Percentiles rank a stretch among this genome's conserved stretches.
These are phyloP conservation scores for Pipra filicauda DNA, from an alignment of 2,113 vertebrate genomes.

Conservation along the genomic window DNA sequence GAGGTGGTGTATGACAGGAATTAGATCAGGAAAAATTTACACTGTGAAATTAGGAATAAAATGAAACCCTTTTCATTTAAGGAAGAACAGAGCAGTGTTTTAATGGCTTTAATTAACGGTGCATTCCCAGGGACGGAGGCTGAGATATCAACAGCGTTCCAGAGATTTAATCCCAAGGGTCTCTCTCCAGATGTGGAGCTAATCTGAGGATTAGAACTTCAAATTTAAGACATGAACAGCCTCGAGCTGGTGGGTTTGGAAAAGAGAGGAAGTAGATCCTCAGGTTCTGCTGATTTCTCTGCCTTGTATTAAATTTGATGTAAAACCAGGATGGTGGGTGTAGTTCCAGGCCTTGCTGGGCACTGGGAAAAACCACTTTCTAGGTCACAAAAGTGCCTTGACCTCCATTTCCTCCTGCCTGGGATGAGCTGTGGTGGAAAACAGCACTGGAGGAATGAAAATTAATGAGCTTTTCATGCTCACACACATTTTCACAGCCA, in stretches of 20 bases:
- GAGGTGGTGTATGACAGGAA: neutral
- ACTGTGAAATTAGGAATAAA: neutral
- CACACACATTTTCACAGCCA: neutral
- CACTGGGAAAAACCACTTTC: neutral
- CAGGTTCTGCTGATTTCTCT: neutral
- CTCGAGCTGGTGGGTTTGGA: neutral
- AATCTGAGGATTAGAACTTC: neutral
- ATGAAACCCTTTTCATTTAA: neutral
- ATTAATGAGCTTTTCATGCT: neutral
- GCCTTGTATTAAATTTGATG: neutral
- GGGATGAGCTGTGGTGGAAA: neutral
- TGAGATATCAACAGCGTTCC: too few species aligned
- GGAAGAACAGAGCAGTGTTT: neutral
- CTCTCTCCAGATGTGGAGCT: neutral
- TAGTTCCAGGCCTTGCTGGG: too few species aligned
- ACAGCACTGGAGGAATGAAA: neutral
- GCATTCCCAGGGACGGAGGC: neutral
- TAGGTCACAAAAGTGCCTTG: neutral
- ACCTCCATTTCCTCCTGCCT: neutral
- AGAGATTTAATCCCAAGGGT: neutral
- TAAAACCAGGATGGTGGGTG: neutral
- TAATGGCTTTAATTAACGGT: neutral
- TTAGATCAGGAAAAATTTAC: neutral
- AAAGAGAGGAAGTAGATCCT: neutral
- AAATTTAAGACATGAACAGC: neutral